phyloP scores from a whole-genome alignment of 2,113 vertebrate genomes.

The Chitala chitala region DNA sequence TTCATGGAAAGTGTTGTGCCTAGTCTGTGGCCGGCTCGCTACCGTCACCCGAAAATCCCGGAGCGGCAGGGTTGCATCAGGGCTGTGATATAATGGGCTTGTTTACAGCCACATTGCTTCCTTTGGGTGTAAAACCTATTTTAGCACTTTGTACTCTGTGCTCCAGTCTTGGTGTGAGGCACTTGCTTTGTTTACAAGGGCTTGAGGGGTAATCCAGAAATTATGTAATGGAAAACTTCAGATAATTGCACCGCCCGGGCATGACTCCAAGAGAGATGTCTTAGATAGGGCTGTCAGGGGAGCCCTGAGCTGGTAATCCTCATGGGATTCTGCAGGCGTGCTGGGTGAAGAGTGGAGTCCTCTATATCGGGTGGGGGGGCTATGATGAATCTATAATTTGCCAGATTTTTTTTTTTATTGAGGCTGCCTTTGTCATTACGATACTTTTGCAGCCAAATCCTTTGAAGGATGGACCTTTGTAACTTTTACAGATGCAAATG shows the following conservation, averaged over 20 bases:
- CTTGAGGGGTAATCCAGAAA: slow-evolving; percentile 46
- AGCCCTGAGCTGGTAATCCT: slow-evolving; percentile 44
- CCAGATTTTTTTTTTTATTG: neutral
- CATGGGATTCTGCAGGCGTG: slow-evolving; percentile 40
- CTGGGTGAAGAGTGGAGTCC: slow-evolving; percentile 25
- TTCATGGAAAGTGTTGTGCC: slow-evolving; percentile 34
- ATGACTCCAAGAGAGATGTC: slow-evolving; percentile 46
- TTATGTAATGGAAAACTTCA: slow-evolving; percentile 58
- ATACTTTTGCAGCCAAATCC: neutral
- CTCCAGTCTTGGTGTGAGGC: slow-evolving; percentile 32
- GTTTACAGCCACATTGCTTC: slow-evolving; percentile 4
- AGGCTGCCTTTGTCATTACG: neutral
- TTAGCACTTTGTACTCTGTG: slow-evolving; percentile 22
- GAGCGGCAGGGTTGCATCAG: neutral
- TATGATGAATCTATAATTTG: slow-evolving; percentile 14
- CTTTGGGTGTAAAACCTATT: neutral
- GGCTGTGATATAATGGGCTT: slow-evolving; percentile 1
- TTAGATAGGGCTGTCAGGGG: slow-evolving; percentile 58
- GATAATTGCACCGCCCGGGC: slow-evolving; percentile 62
- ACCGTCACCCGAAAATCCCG: neutral
- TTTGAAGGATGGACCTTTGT: neutral
- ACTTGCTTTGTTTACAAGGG: slow-evolving; percentile 48
- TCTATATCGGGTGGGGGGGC: slow-evolving; percentile 25
- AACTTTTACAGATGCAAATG: neutral
- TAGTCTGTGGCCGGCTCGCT: neutral